Base-by-base conservation (phyloP, 2,888 invertebrate species). In the Meganola albula region DNA sequence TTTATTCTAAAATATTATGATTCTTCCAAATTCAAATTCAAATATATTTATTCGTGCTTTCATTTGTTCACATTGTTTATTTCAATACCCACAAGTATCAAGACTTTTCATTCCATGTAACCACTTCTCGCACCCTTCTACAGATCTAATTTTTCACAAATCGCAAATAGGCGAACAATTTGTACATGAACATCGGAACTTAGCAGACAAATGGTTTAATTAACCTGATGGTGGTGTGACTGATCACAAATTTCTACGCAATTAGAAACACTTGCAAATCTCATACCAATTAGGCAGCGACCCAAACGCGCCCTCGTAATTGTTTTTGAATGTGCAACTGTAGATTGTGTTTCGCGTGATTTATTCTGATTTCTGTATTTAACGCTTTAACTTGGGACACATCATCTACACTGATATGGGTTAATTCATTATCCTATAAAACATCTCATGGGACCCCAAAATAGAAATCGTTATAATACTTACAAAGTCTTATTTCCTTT, bases 201-300 rank as follows among this genome's bases (percentile, higher is more conserved):
- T 69, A 74, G 59, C 61, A 80, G 79, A 84, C 77, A 79, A 84
- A 84, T 83, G 82, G 79, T 79, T 84, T 83, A 82, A 85, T 85
- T 84, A 83, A 79, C 79, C 77, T 83, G 83, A 85, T 84, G 78
- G 83, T 50, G 68, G 47, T 59, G 71, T 83, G 84, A 84, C 70
- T 76, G 84, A 85, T 85, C 73, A 70, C 64, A 74, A 79, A 82
- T 78, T 80, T 75, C 74, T 58, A 63, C 72, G 80, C 82, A 80
- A 85, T 85, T 85, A 84, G 82, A 64, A 74, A 73, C 78, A 82
- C 73, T 84, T 80, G 80, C 80, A 84, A 83, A 84, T 85, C 77
- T 80, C 82, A 79, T 82, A 84, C 73, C 85, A 85, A 85, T 85
- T 85, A 85, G 85, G 83, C 83, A 83, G 60, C 57, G 72, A 63